These are phyloP conservation scores for Heterochromis multidens DNA, from an alignment of 2,113 vertebrate species.

Conservation along the genomic window DNA sequence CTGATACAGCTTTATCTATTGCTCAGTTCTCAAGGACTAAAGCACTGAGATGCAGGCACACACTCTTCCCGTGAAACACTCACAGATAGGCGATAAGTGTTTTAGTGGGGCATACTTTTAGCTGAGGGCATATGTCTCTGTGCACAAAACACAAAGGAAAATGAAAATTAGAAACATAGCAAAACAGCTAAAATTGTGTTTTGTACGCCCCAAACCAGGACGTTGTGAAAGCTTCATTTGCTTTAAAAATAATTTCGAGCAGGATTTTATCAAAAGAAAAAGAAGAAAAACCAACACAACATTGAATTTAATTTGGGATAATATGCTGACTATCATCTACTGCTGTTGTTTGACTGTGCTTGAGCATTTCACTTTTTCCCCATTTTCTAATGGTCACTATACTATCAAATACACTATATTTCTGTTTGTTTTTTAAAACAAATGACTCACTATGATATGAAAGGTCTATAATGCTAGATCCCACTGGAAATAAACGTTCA, in stretches of 20 bases:
- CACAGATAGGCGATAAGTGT: background rate
- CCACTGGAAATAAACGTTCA: background rate
- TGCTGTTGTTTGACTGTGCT: background rate
- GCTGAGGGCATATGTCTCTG: background rate
- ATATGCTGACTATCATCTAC: no score
- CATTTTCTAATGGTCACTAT: background rate
- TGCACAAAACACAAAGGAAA: background rate
- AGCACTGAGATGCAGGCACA: conserved; percentile 13
- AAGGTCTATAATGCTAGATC: background rate
- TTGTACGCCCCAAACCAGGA: background rate
- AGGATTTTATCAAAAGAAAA: background rate
- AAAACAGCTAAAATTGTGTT: background rate
- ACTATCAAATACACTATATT: background rate
- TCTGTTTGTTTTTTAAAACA: background rate
- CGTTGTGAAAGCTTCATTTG: background rate
- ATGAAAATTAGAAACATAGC: background rate
- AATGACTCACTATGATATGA: background rate
- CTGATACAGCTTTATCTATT: conserved; percentile 59
- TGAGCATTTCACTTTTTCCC: background rate
- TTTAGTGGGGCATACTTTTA: background rate
- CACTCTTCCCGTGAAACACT: background rate
- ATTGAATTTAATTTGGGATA: background rate
- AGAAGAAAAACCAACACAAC: background rate
- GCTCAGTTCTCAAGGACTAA: conserved; percentile 52
- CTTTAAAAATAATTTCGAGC: background rate